Percentiles rank a stretch among this genome's conserved stretches.
Conservation (phyloP, 2,888 invertebrate species). For the Thysanoteuthis rhombus region DNA sequence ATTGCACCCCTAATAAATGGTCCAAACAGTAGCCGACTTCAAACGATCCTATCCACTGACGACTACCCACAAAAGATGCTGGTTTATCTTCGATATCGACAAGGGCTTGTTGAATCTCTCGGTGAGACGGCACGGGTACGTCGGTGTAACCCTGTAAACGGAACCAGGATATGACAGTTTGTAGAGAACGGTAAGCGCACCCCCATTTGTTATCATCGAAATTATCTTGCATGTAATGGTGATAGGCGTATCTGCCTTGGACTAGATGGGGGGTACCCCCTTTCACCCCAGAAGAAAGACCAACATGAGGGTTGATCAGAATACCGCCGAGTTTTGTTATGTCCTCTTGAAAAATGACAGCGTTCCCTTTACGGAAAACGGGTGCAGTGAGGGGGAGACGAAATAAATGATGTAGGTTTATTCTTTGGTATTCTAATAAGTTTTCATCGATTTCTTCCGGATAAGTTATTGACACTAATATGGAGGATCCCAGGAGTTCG, state of each 20-base stretch:
- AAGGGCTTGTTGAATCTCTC: conserved; percentile 85
- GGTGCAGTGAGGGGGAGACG: conserved; percentile 78
- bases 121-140: conserved; percentile 76
- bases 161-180: conserved; percentile 97
- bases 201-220: conserved; percentile 99
- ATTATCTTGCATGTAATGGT: conserved; percentile 90
- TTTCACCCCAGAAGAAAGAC: conserved; percentile 65
- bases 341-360: conserved; percentile 59
- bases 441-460: conserved; percentile 24
- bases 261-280: conserved; percentile 70
- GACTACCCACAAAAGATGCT: conserved; percentile 84
- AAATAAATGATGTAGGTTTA: conserved; percentile 78
- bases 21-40: conserved; percentile 94
- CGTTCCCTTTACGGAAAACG: conserved; percentile 80
- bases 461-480: not conserved
- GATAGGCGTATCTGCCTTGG: conserved; percentile 88
- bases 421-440: conserved; percentile 72
- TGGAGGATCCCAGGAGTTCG: not conserved
- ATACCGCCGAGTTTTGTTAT: conserved; percentile 66
- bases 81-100: conserved; percentile 95
- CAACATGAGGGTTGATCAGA: conserved; percentile 81
- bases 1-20: conserved; percentile 73
- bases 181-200: conserved; percentile 96
- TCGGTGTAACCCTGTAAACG: conserved; percentile 71
- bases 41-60: conserved; percentile 97